Evolutionary conservation across 1,140 invertebrate genomes (phyloP), one percentile per base, ranked within the genome.

Genomic region (Drosophila jambulina): DNA sequence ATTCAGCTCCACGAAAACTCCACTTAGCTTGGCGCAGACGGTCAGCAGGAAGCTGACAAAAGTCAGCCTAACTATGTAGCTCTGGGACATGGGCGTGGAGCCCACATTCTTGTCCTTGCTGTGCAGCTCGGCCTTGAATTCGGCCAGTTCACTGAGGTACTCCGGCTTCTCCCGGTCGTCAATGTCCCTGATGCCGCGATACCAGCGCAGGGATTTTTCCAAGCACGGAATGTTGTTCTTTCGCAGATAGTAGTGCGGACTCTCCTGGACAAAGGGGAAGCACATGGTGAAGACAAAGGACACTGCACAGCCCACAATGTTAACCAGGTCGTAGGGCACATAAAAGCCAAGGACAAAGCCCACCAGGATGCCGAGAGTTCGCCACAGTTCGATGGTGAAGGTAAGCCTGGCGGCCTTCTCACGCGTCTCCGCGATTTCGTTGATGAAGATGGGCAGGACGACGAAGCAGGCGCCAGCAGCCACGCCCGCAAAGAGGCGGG

Each of bases 181-280:
- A 0, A 92, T 75, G 15, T 91, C 74, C 2, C 91, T 74, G 13
- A 92, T 91, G 29, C 91, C 91, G 1, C 94, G 93, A 69, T 94
- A 91, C 81, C 93, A 93, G 64, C 93, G 93, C 43, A 95, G 83
- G 1, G 94, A 93, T 46, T 94, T 92, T 82, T 94, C 94, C 61
- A 94, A 91, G 60, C 92, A 86, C 36, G 93, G 82, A n/a, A 92
- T 85, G 60, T 94, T 91, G 46, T 93, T 93, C 54, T 93, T 94
- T 53, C 94, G 94, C 57, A 95, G 79, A 62, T 94, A 94, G 74
- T 93, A 95, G 71, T 95, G 94, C n/a, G 95, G 94, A 63, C 94
- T 95, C 92, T 95, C 95, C 29, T 94, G 94, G 43, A 94, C 90
- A 75, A 95, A 95, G 29, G 94, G 93, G 69, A 95, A 95, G 9